phyloP scores from a whole-genome alignment of 1,140 invertebrate species.

The Drosophila tsacasi region DNA sequence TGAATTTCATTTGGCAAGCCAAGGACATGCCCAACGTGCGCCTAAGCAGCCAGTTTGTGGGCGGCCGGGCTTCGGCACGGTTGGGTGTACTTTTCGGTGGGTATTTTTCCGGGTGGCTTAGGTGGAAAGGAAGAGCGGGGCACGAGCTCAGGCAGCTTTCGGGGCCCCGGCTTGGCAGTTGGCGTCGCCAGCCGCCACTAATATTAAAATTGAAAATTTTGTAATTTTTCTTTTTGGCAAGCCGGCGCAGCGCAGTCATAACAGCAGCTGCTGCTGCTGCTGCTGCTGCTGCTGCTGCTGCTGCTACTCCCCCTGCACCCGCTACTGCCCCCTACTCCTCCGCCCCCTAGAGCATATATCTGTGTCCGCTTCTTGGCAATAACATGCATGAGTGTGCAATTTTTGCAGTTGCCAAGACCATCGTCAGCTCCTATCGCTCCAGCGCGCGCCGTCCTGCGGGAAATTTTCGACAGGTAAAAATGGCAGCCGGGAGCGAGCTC shows the following conservation, averaged over 20 bases:
- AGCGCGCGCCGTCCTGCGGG: conserved; percentile 66
- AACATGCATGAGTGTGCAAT: conserved; percentile 83
- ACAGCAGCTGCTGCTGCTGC: conserved; percentile 56
- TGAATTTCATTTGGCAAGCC: conserved; percentile 83
- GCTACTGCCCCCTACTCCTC: background rate
- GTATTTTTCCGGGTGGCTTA: conserved; percentile 14
- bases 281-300: background rate
- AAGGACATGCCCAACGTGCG: conserved; percentile 81
- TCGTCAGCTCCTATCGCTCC: conserved; percentile 51
- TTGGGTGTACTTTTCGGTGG: conserved; percentile 2
- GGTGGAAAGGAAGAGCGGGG: background rate
- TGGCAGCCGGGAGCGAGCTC: conserved; percentile 43
- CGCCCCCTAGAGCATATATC: conserved; percentile 56
- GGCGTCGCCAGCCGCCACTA: conserved; percentile 79
- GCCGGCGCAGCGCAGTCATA: conserved; percentile 78
- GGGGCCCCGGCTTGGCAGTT: conserved; percentile 57
- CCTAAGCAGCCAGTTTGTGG: conserved; percentile 65
- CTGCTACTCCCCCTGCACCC: background rate
- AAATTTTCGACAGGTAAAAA: conserved; percentile 84
- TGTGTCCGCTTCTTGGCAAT: conserved; percentile 79
- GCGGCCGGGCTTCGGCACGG: conserved; percentile 8
- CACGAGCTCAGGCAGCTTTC: conserved; percentile 9
- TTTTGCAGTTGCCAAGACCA: conserved; percentile 76
- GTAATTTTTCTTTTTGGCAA: conserved; percentile 84
- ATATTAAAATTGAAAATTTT: conserved; percentile 84